Evolutionary conservation across 2,113 vertebrate genomes (phyloP).

Genomic region (Pachyramphus minor): DNA sequence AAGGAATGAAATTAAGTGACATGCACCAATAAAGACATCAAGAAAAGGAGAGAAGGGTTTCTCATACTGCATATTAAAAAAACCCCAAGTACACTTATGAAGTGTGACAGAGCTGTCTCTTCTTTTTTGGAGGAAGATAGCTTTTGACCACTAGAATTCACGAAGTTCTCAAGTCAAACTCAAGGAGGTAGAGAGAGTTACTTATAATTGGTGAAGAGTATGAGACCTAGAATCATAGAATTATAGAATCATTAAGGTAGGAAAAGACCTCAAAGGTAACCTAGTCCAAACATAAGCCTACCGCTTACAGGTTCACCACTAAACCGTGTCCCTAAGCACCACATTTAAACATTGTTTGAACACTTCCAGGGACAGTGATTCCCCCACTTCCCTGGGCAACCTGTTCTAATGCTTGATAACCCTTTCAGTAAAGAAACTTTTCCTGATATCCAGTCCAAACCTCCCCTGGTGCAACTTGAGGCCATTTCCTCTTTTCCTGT

Average conservation of each 20-base stretch:
- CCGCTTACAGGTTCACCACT: background rate
- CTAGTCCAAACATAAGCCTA: background rate
- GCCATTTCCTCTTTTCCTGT: background rate
- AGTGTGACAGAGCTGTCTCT: background rate
- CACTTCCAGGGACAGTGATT: background rate
- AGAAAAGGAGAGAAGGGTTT: background rate
- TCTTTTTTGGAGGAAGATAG: background rate
- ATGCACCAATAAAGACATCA: background rate
- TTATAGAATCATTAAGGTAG: background rate
- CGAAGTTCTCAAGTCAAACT: background rate
- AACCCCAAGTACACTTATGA: fast-evolving
- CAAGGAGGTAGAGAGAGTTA: background rate
- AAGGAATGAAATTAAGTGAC: background rate
- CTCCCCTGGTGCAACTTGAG: background rate
- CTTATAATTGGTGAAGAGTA: background rate
- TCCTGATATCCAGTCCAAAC: background rate
- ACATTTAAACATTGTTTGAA: fast-evolving
- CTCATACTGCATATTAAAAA: background rate
- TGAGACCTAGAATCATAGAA: background rate
- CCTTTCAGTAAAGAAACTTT: background rate
- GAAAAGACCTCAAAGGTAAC: background rate
- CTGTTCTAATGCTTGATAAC: background rate
- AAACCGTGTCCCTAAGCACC: background rate
- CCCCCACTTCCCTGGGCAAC: background rate
- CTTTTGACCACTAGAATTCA: background rate